Conservation (phyloP, 1,140 invertebrate species). For the Venustaconcha ellipsiformis region DNA sequence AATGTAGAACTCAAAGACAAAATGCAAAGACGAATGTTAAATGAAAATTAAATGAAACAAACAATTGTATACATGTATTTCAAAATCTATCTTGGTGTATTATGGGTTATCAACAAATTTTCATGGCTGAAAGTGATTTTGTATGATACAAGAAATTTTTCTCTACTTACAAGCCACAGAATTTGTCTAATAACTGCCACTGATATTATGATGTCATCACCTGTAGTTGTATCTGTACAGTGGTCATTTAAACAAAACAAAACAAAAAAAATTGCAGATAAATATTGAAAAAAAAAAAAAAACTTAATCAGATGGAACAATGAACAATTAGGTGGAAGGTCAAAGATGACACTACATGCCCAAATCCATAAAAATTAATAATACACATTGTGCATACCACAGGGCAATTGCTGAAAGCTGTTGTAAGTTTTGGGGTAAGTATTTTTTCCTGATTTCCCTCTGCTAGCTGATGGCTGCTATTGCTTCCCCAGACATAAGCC, state of each 20-base stretch:
- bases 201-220: neutral
- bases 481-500: constrained; percentile 79
- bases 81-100: too few relatives aligned
- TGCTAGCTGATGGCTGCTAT: constrained; percentile 77
- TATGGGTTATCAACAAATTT: too few relatives aligned
- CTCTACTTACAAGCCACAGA: too few relatives aligned
- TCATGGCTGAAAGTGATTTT: too few relatives aligned
- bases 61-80: too few relatives aligned
- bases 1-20: too few relatives aligned
- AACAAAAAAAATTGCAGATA: neutral
- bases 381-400: constrained; percentile 68
- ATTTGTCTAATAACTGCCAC: neutral
- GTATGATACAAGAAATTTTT: too few relatives aligned
- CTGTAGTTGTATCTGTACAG: too few relatives aligned
- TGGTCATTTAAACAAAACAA: neutral
- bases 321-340: neutral
- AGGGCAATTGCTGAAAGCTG: constrained; percentile 74
- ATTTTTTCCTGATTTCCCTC: constrained; percentile 77
- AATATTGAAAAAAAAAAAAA: neutral
- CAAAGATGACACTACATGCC: neutral
- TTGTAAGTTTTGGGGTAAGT: constrained; percentile 73
- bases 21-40: too few relatives aligned
- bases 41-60: too few relatives aligned
- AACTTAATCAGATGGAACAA: neutral
- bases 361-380: constrained; percentile 1